phyloP scores from a whole-genome alignment of 2,888 invertebrate species.

The Drosophila anomalata region DNA sequence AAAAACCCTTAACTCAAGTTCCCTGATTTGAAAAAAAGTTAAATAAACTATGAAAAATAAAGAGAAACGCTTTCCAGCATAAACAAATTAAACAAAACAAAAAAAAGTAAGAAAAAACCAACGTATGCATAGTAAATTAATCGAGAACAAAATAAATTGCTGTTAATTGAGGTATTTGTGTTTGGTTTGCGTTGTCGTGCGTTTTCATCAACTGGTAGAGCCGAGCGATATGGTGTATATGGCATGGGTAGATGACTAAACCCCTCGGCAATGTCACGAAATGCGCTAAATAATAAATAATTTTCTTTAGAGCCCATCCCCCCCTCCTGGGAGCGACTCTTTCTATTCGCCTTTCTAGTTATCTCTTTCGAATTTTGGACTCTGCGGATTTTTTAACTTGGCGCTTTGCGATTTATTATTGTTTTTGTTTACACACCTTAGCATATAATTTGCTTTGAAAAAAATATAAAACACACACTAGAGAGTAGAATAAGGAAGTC shows the following conservation, averaged over 20 bases:
- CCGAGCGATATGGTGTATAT: background rate
- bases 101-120: background rate
- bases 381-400: constrained; percentile 7
- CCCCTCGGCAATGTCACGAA: constrained; percentile 25
- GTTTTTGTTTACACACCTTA: constrained; percentile 39
- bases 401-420: constrained; percentile 30
- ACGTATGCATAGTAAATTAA: constrained; percentile 17
- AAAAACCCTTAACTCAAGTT: background rate
- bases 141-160: constrained; percentile 31
- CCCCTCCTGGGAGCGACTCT: background rate
- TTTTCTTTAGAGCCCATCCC: constrained; percentile 14
- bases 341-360: background rate
- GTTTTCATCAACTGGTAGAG: constrained; percentile 23
- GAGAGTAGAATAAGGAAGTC: background rate
- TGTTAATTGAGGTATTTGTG: constrained; percentile 38
- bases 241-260: constrained; percentile 13
- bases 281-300: constrained; percentile 24
- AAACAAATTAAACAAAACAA: background rate
- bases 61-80: background rate
- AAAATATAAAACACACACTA: background rate
- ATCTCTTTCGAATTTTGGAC: constrained; percentile 2
- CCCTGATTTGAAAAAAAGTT: background rate
- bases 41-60: background rate
- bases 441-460: constrained; percentile 21
- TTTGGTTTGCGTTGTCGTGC: constrained; percentile 33